Evolutionary conservation across 2,113 vertebrate species (phyloP).

Genomic region (Regulus satrapa): DNA sequence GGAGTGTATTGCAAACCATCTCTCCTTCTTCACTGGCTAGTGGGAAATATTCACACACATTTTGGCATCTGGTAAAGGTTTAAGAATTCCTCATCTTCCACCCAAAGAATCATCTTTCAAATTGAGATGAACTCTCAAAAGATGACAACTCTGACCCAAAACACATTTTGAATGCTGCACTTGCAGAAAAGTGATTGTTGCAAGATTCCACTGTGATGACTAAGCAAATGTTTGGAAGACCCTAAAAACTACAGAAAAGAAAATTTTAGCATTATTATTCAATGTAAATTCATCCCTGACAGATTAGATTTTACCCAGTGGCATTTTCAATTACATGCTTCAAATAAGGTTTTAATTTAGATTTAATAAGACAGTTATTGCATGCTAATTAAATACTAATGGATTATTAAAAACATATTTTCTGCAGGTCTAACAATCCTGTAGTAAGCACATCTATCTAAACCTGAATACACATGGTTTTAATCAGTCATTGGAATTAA

Average conservation of each 20-base stretch:
- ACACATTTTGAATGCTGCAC: conserved; percentile 29
- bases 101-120: conserved; percentile 14
- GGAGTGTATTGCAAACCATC: not conserved
- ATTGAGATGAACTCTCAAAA: conserved; percentile 27
- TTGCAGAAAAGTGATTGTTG: conserved; percentile 29
- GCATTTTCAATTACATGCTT: conserved; percentile 65
- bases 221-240: conserved; percentile 11
- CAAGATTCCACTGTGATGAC: conserved; percentile 43
- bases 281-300: conserved; percentile 42
- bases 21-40: not conserved
- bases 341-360: conserved; percentile 67
- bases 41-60: not conserved
- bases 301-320: conserved; percentile 66
- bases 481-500: conserved; percentile 53
- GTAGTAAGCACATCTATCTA: conserved; percentile 50
- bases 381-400: conserved; percentile 67
- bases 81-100: conserved; percentile 30
- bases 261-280: conserved; percentile 33
- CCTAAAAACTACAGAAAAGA: conserved; percentile 36
- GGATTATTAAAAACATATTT: conserved; percentile 69
- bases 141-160: conserved; percentile 31
- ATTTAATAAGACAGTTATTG: conserved; percentile 73
- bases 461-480: conserved; percentile 58
- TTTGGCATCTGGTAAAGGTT: conserved; percentile 36
- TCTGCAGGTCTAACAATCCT: conserved; percentile 58